Evolutionary conservation across 30 jellyfish, hydroid and myxozoan genomes (phyloP).

Genomic region (Turritopsis dohrnii): DNA sequence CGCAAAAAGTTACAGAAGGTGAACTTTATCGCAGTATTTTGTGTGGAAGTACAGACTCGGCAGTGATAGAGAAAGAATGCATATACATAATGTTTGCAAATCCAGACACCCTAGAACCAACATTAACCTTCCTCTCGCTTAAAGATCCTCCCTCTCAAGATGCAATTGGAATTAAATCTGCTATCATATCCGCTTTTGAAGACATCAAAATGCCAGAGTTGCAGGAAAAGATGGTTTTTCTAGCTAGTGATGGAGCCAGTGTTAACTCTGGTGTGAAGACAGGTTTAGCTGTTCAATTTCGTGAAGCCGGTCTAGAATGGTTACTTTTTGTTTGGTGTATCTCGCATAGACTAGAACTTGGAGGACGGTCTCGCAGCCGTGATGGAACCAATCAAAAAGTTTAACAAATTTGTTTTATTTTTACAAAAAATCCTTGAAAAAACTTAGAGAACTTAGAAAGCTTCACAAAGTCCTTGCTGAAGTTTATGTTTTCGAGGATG

Average conservation of each 20-base stretch:
- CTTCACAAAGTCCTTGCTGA: too few relatives aligned
- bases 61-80: constrained; percentile 7
- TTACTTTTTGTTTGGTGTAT: constrained; percentile 22
- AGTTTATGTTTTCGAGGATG: not conserved
- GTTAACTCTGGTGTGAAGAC: constrained; percentile 10
- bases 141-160: constrained; percentile 23
- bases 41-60: too few relatives aligned
- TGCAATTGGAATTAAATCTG: constrained; percentile 9
- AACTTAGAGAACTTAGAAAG: too few relatives aligned
- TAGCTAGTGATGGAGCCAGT: constrained; percentile 21
- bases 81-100: not conserved
- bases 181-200: not conserved
- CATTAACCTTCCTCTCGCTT: constrained; percentile 7
- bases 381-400: not conserved
- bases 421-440: not conserved
- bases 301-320: not conserved
- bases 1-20: too few relatives aligned
- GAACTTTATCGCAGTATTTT: too few relatives aligned
- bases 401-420: too few relatives aligned
- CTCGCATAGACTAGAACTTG: constrained; percentile 7
- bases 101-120: not conserved
- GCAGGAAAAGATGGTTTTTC: not conserved
- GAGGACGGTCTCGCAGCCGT: not conserved
- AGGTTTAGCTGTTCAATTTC: not conserved
- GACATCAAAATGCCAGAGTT: not conserved